Conservation (phyloP, 37 sponge, comb jelly and placozoan genomes). For the Beroe ovata region DNA sequence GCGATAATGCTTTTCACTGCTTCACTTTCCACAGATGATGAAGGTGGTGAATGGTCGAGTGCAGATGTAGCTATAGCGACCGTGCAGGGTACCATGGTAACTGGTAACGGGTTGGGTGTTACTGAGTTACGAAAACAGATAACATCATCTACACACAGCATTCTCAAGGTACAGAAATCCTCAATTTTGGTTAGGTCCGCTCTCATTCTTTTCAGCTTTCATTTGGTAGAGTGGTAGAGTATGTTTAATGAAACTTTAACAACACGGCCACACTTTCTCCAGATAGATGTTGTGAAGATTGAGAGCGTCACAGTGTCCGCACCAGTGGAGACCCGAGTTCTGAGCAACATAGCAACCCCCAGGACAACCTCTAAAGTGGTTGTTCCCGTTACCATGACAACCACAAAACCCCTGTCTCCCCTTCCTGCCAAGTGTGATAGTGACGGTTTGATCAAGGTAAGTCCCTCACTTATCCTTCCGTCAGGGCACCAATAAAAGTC, state of each 20-base stretch:
- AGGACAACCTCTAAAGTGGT: neutral
- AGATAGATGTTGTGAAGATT: neutral
- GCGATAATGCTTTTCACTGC: too few species aligned
- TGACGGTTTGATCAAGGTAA: neutral
- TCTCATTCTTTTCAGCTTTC: too few species aligned
- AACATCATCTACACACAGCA: conserved; percentile 5
- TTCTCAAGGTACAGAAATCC: neutral
- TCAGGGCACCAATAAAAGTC: too few species aligned
- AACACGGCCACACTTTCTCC: too few species aligned
- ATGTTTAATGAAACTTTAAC: too few species aligned
- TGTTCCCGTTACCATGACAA: conserved; percentile 29
- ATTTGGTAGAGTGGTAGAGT: too few species aligned
- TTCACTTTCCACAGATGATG: too few species aligned
- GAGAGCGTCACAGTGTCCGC: conserved; percentile 11
- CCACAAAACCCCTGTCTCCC: conserved; percentile 13
- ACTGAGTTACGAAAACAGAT: conserved; percentile 30
- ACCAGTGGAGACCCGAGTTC: neutral
- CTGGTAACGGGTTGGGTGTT: neutral
- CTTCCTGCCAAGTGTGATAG: neutral
- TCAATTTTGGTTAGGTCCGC: neutral
- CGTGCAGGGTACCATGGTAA: neutral
- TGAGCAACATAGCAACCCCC: conserved; percentile 3
- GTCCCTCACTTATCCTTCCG: neutral
- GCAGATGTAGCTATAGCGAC: conserved; percentile 3
- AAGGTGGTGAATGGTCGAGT: conserved; percentile 3